Evolutionary conservation across 2,113 vertebrate species (phyloP), one percentile per base, ranked within the genome.

Genomic region (Sinocyclocheilus anophthalmus): DNA sequence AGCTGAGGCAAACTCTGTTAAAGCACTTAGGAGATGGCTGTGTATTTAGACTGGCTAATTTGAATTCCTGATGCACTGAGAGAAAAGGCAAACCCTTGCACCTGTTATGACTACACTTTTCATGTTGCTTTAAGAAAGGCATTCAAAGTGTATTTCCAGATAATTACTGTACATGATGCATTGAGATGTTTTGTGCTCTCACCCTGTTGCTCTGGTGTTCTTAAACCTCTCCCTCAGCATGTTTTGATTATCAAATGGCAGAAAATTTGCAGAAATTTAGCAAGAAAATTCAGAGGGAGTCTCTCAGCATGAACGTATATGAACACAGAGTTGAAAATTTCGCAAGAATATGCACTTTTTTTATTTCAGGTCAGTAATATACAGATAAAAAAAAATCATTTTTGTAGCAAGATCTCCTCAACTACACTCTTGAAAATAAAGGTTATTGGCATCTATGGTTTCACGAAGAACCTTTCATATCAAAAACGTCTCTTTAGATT

Each of bases 61-160:
- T 88, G 42, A 87, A 78, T 76, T 85, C 80, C 85, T 87, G 48
- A 85, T 86, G 81, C 65, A 50, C 24, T 30, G 61, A 13, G 18
- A 24, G 20, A 63, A 53, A 79, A 59, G 70, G 33, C 65, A 82
- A 72, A 85, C 9, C 10, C 20, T 53, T 83, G 77, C 65, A 86
- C 77, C 88, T 85, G 81, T 63, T 84, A 53, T 45, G 57, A 33
- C 12, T 30, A 55, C 55, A 37, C 48, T 65, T 75, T 84, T 5
- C 83, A 65, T 33, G 9, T 50, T 78, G 67, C 81, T 79, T 72
- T 76, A 88, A 80, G 48, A 10, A 78, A 81, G 13, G 75, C 37
- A 72, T 70, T 50, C 13, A 85, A 59, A 53, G 30, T 39, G 30
- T n/a, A 55, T 72, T 73, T 81, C 69, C 79, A 57, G 39, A 24